A percentile compares a stretch with the other conserved stretches of the same genome.
Conservation (phyloP, 2,888 invertebrate species). For the Leptinotarsa rubiginosa region DNA sequence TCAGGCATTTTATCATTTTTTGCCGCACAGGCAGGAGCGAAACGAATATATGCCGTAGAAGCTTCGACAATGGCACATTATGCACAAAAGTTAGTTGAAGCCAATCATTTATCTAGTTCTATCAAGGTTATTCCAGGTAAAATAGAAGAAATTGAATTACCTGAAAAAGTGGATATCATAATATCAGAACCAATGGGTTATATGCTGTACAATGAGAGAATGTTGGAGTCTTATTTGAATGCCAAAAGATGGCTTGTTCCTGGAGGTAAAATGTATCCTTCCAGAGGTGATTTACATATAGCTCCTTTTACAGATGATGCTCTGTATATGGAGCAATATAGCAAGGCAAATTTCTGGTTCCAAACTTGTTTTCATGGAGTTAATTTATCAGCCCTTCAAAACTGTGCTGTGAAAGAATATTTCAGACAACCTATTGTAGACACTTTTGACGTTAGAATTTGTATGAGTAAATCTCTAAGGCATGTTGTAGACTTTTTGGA, state of each 20-base stretch:
- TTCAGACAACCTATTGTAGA: slow-evolving; percentile 69
- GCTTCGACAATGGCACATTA: slow-evolving; percentile 99
- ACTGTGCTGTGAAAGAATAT: slow-evolving; percentile 96
- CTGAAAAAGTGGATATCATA: slow-evolving; percentile 95
- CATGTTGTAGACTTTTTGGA: slow-evolving; percentile 94
- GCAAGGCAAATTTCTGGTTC: slow-evolving; percentile 99
- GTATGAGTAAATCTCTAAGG: slow-evolving; percentile 92
- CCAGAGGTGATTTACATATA: slow-evolving; percentile 95
- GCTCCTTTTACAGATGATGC: slow-evolving; percentile 98
- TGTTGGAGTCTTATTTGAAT: slow-evolving; percentile 98
- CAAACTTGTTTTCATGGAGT: slow-evolving; percentile 98
- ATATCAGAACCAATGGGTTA: slow-evolving; percentile 99
- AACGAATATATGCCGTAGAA: slow-evolving; percentile 98
- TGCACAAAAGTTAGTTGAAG: slow-evolving; percentile 89
- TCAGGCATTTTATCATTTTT: slow-evolving; percentile 99
- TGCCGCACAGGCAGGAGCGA: slow-evolving; percentile 96
- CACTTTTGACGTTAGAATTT: slow-evolving; percentile 93
- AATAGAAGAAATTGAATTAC: slow-evolving; percentile 96
- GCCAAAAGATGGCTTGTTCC: slow-evolving; percentile 98
- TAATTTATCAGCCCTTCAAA: slow-evolving; percentile 90
- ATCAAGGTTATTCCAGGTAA: slow-evolving; percentile 92
- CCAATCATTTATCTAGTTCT: slow-evolving; percentile 88
- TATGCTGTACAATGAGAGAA: slow-evolving; percentile 98
- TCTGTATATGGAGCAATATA: slow-evolving; percentile 96
- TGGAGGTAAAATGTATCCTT: slow-evolving; percentile 96